Conservation (phyloP, 2,797 vertebrate genomes). For the Margarornis squamiger region DNA sequence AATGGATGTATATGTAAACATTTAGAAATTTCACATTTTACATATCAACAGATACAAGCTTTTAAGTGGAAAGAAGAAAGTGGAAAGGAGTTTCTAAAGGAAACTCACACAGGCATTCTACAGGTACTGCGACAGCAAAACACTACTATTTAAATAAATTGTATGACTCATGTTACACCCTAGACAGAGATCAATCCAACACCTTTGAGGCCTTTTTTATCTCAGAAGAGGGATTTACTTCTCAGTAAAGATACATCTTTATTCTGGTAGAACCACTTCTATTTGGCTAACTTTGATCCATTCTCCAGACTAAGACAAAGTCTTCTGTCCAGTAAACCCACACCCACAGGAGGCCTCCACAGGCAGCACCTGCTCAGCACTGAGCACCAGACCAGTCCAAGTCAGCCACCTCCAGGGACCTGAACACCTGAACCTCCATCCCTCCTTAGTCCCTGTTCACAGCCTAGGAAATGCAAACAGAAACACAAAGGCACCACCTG, state of each 20-base stretch:
- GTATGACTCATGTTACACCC: background rate
- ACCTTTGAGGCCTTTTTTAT: background rate
- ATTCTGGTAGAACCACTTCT: background rate
- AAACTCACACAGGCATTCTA: background rate
- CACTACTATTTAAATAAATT: background rate
- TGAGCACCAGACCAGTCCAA: background rate
- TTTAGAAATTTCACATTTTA: background rate
- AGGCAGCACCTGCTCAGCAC: fast-evolving
- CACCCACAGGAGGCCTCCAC: fast-evolving
- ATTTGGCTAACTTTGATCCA: background rate
- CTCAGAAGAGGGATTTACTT: background rate
- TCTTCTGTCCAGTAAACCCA: background rate
- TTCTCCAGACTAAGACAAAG: background rate
- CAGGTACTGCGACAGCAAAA: background rate
- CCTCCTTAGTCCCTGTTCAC: background rate
- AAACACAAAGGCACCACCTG: background rate
- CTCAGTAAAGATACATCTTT: background rate
- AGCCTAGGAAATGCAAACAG: background rate
- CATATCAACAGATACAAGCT: background rate
- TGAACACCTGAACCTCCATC: background rate
- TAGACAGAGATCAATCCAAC: background rate
- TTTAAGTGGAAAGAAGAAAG: background rate
- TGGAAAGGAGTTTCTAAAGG: background rate
- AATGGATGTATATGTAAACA: background rate
- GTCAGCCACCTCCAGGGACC: background rate